Base-by-base conservation (phyloP, 2,888 invertebrate genomes). In the Leucoma salicis region DNA sequence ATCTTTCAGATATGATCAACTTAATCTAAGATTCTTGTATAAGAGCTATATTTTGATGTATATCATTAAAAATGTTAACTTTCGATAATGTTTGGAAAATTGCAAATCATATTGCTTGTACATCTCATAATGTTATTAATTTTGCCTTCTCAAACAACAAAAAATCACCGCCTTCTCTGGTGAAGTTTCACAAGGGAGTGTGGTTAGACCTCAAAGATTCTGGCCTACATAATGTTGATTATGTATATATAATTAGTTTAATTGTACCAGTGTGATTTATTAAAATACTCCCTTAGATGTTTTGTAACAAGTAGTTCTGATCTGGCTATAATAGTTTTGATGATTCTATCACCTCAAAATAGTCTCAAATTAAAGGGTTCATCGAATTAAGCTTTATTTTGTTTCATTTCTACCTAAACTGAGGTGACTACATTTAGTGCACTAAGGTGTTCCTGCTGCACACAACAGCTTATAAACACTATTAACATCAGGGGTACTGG, bases 361-460 rank as follows among this genome's bases (percentile, higher is more conserved):
- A 82, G 76, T 82, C 71, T 81, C 74, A 85, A 86, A 86, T 82
- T 84, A 86, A 85, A 86, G 69, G 76, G 81, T 86, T 84, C 71
- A 71, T 70, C 69, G 63, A 75, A 71, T 53, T 55, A n/a, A 68
- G 53, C 46, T 43, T 28, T 12, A 44, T 74, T 80, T 80, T 66
- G 68, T 70, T 78, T 63, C 14, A 14, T 42, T n/a, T n/a, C n/a
- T n/a, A n/a, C n/a, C n/a, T n/a, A n/a, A n/a, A n/a, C n/a, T n/a
- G n/a, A n/a, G n/a, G n/a, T n/a, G n/a, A n/a, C n/a, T n/a, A n/a
- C n/a, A n/a, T n/a, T n/a, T n/a, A n/a, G n/a, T n/a, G n/a, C n/a
- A n/a, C n/a, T n/a, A n/a, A n/a, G n/a, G n/a, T n/a, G n/a, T n/a
- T n/a, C n/a, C n/a, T n/a, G n/a, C n/a, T n/a, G n/a, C n/a, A n/a